Evolutionary conservation across 1,140 invertebrate species (phyloP).

Genomic region (Zelostemma sp.): DNA sequence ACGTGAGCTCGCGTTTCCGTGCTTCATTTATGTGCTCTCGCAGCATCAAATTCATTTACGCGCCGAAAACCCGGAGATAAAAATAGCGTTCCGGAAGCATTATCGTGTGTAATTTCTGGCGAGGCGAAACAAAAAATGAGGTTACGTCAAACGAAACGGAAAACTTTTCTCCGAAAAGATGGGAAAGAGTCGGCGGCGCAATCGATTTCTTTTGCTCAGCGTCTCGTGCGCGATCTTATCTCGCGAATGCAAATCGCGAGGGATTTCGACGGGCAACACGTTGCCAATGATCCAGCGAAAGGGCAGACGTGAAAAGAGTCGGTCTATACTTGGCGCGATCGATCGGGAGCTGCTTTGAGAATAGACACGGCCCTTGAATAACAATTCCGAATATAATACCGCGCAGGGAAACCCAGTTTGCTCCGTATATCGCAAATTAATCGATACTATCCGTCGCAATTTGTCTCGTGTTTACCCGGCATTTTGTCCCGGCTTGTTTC

Average conservation of each 20-base stretch:
- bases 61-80: no score
- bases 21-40: no score
- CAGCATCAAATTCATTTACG: no score
- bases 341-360: not conserved
- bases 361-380: not conserved
- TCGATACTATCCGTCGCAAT: not conserved
- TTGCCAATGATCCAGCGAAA: not conserved
- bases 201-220: not conserved
- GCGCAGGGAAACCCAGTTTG: not conserved
- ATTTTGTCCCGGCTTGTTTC: no score
- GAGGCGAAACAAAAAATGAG: no score
- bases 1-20: no score
- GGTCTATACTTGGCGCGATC: not conserved
- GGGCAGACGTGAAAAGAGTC: not conserved
- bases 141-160: no score
- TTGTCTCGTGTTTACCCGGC: not conserved
- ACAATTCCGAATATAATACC: not conserved
- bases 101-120: no score
- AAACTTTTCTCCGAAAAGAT: no score
- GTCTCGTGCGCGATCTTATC: not conserved
- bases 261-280: not conserved
- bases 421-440: not conserved
- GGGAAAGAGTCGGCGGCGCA: no score
- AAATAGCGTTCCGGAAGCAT: no score
- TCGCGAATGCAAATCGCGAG: not conserved